Evolutionary conservation across 1,140 invertebrate genomes (phyloP), one percentile per base, ranked within the genome.

Genomic region (Trichomalopsis sarcophagae): DNA sequence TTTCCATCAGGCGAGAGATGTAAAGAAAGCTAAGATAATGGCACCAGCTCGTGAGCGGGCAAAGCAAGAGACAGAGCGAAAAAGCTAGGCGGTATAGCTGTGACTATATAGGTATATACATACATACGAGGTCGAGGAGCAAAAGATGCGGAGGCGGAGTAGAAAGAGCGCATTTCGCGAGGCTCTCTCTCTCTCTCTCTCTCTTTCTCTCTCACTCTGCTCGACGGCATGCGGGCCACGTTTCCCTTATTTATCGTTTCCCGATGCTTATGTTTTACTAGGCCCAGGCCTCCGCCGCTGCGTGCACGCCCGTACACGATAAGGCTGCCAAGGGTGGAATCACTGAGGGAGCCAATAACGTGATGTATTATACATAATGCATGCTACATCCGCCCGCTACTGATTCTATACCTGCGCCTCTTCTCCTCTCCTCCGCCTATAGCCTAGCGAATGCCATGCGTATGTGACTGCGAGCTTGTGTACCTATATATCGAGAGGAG

Each of bases 331-430:
- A 91, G 91, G 91, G 91, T 91, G 87, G 91, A 93, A 93, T 93
- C 92, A 92, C 91, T 92, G 91, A 93, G 91, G 89, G 88, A 93
- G 92, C 91, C 92, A 92, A 93, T 93, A 93, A 93, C 91, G 91
- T 93, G 92, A 93, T 93, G 92, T 93, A 93, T 93, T 93, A 92
- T 93, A 93, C 92, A 93, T 93, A 93, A 93, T 93, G 91, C 91
- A 93, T 93, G 90, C 87, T 85, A 87, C 90, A 89, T 90, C 87
- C 88, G 88, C 85, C 89, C 10, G 55, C 55, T 62, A 62, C 55
- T 62, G 55, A 62, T 62, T 62, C 55, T 50, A 50, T 82, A 75
- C 81, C 73, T 76, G 81, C 50, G 47, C 23, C 62, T n/a, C 71
- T 78, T 36, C 27, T 55, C 33, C 40, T 27, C 33, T 3, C 4